Evolutionary conservation across 2,113 vertebrate genomes (phyloP), one percentile per base, ranked within the genome.

Genomic region (Zootoca vivipara): DNA sequence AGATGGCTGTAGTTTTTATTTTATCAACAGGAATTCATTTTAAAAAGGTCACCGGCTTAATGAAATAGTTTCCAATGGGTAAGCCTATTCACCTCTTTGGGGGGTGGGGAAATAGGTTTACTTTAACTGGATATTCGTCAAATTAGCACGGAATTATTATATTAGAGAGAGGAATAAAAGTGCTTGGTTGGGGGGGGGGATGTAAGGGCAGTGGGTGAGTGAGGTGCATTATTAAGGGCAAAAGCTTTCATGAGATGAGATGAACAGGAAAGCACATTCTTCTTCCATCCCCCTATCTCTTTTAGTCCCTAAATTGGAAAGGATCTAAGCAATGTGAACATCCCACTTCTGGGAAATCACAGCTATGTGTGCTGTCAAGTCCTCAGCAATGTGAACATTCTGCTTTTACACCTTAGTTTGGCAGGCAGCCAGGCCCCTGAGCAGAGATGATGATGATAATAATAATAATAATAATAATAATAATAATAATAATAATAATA

Each of bases 41-140:
- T 78, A 73, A 82, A 94, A 95, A 96, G 78, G 90, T 93, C 91
- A 93, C 75, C 87, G 90, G 93, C 86, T 95, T 94, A 93, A 96
- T 93, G 58, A 85, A 94, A 89, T 91, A 86, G 8, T 93, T 95
- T 96, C 88, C 86, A 85, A 84, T 92, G 78, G 30, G 90, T 85
- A 72, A 89, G n/a, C 38, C 40, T 75, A 82, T 87, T 91, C n/a
- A 0, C 90, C 85, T 33, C 62, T 90, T 93, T 90, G 90, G 92
- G 62, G 62, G 20, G 75, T 9, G 46, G 5, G 24, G 92, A 94
- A 94, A 90, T 82, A 94, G 84, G 85, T 95, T 95, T 94, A 74
- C 38, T 75, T 93, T 95, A 95, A 88, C 84, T 88, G 80, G 65
- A 62, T 92, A 91, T 91, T 92, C 84, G 90, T 93, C 83, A 93